Evolutionary conservation across 2,113 vertebrate species (phyloP), one percentile per base, ranked within the genome.

Genomic region (Dolichotis patagonum): DNA sequence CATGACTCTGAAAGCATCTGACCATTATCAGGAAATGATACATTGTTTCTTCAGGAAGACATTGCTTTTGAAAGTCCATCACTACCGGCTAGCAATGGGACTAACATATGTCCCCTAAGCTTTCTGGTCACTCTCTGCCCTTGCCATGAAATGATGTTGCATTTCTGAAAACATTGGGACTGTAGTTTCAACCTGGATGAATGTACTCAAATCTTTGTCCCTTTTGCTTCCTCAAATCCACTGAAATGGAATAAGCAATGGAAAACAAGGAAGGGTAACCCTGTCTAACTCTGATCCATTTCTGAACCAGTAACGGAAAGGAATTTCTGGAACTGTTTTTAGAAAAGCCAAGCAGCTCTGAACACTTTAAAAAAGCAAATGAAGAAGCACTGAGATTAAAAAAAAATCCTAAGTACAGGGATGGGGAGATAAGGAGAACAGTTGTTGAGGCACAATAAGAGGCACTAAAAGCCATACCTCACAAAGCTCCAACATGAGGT

Each of bases 11-110:
- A 90, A 84, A 52, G 26, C 52, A 75, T 41, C n/a, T 90, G 65
- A 56, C 88, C 38, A 60, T 94, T 91, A 60, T 97, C 75, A 83
- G 20, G 49, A 88, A 96, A 71, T 30, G 46, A 93, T 87, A 81
- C 78, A 16, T 52, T 73, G 22, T 94, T 93, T 96, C 54, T 56
- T 94, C 49, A 63, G 80, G 83, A 93, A 93, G 88, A 88, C 90
- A 49, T 56, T 87, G 60, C 54, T 96, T 85, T 75, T 87, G 73
- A 96, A 28, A 60, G 24, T 26, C 78, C 85, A 56, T 56, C 54
- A 54, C 35, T 92, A 43, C 54, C 52, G 35, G 7, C 38, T 88
- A 41, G 7, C 86, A 28, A 94, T 13, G 30, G 62, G 89, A 63
- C n/a, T 89, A 58, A 52, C 5, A 2, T 54, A 69, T n/a, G 35